phyloP scores from a whole-genome alignment of 2,113 vertebrate species.

The Hipposideros armiger region DNA sequence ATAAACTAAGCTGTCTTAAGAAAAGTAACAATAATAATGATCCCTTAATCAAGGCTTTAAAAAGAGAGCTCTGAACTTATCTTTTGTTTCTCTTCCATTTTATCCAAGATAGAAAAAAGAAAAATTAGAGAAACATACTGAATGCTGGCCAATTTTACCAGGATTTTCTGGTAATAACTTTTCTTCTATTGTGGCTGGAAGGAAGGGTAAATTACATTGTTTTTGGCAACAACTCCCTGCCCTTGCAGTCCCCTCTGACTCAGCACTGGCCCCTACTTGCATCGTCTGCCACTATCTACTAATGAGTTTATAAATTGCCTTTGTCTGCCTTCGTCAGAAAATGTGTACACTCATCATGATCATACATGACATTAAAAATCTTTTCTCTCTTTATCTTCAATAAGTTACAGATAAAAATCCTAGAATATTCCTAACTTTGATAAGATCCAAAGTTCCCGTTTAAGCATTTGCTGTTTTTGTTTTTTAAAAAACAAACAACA shows the following conservation, averaged over 20 bases:
- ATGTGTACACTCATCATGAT: neutral
- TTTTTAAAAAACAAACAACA: neutral
- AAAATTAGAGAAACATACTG: neutral
- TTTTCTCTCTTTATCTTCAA: slow-evolving; percentile 7
- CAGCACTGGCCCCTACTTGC: neutral
- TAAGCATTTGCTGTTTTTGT: neutral
- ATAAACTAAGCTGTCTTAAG: neutral
- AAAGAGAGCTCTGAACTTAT: neutral
- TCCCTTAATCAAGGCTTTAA: neutral
- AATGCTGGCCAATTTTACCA: neutral
- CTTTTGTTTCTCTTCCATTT: neutral
- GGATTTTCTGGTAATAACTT: neutral
- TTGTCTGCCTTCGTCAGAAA: neutral
- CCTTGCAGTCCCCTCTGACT: neutral
- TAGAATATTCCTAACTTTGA: neutral
- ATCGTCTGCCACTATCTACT: neutral
- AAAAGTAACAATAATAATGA: neutral
- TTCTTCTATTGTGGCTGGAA: neutral
- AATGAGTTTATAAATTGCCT: neutral
- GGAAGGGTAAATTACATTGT: neutral
- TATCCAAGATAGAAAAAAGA: neutral
- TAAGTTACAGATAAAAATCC: slow-evolving; percentile 1
- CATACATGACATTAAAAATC: neutral
- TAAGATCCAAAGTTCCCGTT: neutral
- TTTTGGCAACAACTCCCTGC: neutral